Conservation (phyloP, 2,888 invertebrate genomes). For the Scaptomyza caliginosa region DNA sequence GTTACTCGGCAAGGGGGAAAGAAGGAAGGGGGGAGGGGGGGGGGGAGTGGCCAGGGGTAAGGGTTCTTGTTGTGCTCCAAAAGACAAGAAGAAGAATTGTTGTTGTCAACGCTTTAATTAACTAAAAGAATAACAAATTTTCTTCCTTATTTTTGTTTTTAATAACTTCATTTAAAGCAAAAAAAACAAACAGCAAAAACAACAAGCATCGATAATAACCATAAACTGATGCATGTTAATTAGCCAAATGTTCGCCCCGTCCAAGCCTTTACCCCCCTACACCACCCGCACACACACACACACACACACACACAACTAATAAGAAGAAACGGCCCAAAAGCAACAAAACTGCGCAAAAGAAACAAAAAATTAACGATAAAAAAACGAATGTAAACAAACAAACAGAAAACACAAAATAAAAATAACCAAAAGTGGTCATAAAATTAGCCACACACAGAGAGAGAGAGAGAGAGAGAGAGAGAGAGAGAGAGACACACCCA, state of each 20-base stretch:
- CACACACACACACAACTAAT: too few species aligned
- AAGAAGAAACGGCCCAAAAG: neutral
- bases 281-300: too few species aligned
- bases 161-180: neutral
- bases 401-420: constrained; percentile 5
- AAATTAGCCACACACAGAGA: constrained; percentile 26
- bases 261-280: too few species aligned
- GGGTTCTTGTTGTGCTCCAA: too few species aligned
- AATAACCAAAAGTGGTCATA: constrained; percentile 23
- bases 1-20: too few species aligned
- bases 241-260: constrained; percentile 58
- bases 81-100: neutral
- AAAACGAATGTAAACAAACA: constrained; percentile 28
- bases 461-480: too few species aligned
- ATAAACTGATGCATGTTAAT: constrained; percentile 56
- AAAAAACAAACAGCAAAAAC: constrained; percentile 15
- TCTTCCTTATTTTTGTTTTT: constrained; percentile 2
- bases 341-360: constrained; percentile 26
- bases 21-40: too few species aligned
- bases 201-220: constrained; percentile 53
- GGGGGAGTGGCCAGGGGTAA: too few species aligned
- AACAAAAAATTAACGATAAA: constrained; percentile 12
- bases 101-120: constrained; percentile 49
- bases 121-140: constrained; percentile 15
- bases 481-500: too few species aligned